Evolutionary conservation across 2,113 vertebrate species (phyloP).

Genomic region (Shinisaurus crocodilurus): DNA sequence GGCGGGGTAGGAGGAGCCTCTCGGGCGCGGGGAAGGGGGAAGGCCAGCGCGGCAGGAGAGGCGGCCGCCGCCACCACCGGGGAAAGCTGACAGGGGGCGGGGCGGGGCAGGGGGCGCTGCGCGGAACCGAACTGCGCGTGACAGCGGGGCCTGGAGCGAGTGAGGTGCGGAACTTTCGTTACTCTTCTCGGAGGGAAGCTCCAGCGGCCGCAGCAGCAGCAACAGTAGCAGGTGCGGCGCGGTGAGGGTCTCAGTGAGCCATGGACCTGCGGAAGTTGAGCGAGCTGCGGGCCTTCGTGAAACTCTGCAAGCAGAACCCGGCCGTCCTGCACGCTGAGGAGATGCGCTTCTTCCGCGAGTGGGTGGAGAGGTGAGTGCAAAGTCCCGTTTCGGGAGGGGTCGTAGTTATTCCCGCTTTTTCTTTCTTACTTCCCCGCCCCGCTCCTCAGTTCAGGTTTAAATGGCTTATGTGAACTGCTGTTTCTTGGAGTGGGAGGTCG

Average conservation of each 20-base stretch:
- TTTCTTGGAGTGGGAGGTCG: not conserved
- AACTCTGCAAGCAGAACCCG: conserved; percentile 48
- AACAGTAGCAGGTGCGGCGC: not conserved
- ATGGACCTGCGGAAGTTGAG: conserved; percentile 82
- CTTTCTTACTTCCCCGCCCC: not conserved
- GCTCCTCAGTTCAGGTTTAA: no score
- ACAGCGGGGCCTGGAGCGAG: not conserved
- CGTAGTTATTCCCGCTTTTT: not conserved
- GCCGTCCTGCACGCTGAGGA: conserved; percentile 14
- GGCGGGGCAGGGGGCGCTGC: not conserved
- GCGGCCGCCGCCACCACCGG: not conserved
- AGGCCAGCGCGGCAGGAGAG: not conserved
- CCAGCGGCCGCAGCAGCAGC: not conserved
- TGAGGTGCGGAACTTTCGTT: not conserved
- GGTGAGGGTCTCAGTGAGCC: not conserved
- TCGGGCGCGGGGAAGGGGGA: not conserved
- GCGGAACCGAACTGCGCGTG: not conserved
- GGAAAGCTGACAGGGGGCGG: not conserved
- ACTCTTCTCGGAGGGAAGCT: not conserved
- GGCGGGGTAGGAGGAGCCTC: not conserved
- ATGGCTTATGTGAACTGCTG: not conserved
- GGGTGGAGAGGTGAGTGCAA: conserved; percentile 8
- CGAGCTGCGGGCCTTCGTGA: conserved; percentile 83
- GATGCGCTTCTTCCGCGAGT: not conserved
- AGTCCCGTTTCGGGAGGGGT: not conserved